phyloP scores from a whole-genome alignment of 1,140 invertebrate genomes.

The Aphaenogaster floridana region DNA sequence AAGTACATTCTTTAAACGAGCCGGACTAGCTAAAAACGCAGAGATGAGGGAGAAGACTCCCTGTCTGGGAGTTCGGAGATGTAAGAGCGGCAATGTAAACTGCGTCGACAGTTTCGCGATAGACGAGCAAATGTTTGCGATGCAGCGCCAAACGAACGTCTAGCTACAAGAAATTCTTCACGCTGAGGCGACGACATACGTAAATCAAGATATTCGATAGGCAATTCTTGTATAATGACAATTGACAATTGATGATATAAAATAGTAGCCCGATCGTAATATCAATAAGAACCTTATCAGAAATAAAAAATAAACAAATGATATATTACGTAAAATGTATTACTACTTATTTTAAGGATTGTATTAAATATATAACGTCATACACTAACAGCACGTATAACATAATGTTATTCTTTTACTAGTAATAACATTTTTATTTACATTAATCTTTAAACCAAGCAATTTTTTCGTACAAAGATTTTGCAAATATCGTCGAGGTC shows the following conservation, averaged over 20 bases:
- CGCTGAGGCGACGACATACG: neutral
- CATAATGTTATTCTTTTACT: too few species aligned
- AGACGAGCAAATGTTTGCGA: constrained; percentile 60
- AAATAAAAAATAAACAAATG: neutral
- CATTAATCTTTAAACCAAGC: neutral
- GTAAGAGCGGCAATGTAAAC: constrained; percentile 48
- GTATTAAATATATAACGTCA: neutral
- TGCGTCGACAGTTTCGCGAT: constrained; percentile 46
- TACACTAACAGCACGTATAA: too few species aligned
- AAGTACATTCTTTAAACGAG: constrained; percentile 51
- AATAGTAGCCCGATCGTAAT: neutral
- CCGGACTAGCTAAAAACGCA: neutral
- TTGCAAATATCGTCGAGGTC: neutral
- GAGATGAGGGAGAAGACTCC: neutral
- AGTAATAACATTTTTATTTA: too few species aligned
- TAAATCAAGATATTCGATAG: neutral
- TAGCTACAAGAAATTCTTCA: constrained; percentile 46
- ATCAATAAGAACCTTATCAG: neutral
- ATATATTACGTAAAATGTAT: neutral
- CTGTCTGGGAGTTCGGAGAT: neutral
- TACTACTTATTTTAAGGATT: neutral
- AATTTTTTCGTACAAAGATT: neutral
- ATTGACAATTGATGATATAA: neutral
- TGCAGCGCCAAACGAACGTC: constrained; percentile 44
- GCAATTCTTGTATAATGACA: neutral